phyloP scores from a whole-genome alignment of 2,113 vertebrate species.

The Poicephalus gulielmi region DNA sequence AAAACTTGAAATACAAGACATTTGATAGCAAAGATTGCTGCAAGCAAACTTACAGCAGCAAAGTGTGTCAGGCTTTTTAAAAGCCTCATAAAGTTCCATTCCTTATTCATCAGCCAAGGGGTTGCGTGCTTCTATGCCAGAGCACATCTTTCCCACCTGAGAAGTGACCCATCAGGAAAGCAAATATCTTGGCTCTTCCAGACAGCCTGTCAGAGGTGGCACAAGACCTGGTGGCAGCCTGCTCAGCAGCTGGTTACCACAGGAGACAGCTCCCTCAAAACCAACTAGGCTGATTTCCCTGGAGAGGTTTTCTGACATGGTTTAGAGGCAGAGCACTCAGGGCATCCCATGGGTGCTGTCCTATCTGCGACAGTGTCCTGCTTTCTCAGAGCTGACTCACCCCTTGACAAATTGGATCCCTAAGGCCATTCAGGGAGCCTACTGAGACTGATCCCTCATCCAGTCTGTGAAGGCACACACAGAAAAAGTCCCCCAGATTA shows the following conservation, averaged over 20 bases:
- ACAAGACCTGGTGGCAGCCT: accelerated
- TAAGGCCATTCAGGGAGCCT: neutral
- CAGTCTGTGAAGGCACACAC: neutral
- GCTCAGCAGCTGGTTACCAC: neutral
- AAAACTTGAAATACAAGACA: neutral
- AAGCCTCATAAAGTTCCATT: neutral
- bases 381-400: neutral
- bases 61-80: neutral
- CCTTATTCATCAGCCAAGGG: neutral
- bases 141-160: neutral
- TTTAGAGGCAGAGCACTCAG: neutral
- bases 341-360: neutral
- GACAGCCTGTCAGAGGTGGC: neutral
- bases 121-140: neutral
- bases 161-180: neutral
- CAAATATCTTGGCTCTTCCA: neutral
- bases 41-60: neutral
- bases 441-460: neutral
- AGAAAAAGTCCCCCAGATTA: neutral
- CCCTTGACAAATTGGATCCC: neutral
- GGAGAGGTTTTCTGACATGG: accelerated
- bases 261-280: neutral
- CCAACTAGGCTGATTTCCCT: neutral
- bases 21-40: neutral
- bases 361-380: neutral